These are phyloP conservation scores for Lutraria rhynchaena DNA, from an alignment of 1,140 invertebrate genomes.

Conservation along the genomic window DNA sequence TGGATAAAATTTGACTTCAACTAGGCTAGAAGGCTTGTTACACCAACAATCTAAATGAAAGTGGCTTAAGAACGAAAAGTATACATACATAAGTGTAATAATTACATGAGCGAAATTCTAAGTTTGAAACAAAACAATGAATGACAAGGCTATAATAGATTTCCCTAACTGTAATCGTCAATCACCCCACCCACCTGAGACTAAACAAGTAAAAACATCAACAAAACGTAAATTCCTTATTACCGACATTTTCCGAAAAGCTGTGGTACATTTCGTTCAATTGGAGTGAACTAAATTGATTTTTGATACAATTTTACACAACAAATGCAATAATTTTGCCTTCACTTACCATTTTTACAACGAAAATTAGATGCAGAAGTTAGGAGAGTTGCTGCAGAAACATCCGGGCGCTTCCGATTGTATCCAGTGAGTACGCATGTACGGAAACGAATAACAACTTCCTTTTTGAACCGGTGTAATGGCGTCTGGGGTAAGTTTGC, in stretches of 20 bases:
- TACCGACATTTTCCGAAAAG: too few relatives aligned
- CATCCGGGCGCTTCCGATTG: constrained; percentile 64
- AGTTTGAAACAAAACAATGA: too few relatives aligned
- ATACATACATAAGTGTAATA: too few relatives aligned
- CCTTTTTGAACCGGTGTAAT: constrained; percentile 80
- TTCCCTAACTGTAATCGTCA: not conserved
- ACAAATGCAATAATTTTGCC: not conserved
- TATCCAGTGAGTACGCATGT: constrained; percentile 56
- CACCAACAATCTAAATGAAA: too few relatives aligned
- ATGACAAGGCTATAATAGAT: too few relatives aligned
- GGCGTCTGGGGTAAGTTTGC: constrained; percentile 85
- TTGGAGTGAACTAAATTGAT: too few relatives aligned
- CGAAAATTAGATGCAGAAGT: constrained; percentile 60
- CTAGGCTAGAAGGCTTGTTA: too few relatives aligned
- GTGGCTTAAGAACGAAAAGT: too few relatives aligned
- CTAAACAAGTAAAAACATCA: constrained; percentile 14
- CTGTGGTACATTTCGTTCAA: too few relatives aligned
- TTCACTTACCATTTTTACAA: constrained; percentile 52
- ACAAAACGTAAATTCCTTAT: not conserved
- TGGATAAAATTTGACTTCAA: too few relatives aligned
- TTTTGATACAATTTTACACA: too few relatives aligned
- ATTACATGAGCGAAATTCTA: too few relatives aligned
- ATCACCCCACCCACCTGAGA: constrained; percentile 38
- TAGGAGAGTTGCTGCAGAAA: constrained; percentile 58
- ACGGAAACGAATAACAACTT: constrained; percentile 70